A percentile compares a stretch with the other conserved stretches of the same genome.
Conservation (phyloP, 2,113 vertebrate species). For the Burhinus oedicnemus region DNA sequence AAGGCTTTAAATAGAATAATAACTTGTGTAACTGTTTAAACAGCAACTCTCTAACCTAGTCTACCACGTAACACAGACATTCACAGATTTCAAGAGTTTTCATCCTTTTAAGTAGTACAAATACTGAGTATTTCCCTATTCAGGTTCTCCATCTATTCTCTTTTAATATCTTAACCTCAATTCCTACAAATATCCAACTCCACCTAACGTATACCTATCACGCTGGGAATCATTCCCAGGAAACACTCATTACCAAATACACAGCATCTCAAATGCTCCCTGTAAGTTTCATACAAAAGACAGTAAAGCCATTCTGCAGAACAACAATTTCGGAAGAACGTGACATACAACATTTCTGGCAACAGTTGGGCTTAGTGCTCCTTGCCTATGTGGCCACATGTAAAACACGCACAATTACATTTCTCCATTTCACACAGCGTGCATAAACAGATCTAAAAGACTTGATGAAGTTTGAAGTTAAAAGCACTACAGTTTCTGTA, state of each 20-base stretch:
- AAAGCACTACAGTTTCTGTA: not conserved
- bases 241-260: not conserved
- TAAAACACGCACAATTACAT: rapidly evolving
- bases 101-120: not conserved
- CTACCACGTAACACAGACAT: not conserved
- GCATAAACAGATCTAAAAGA: no score
- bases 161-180: not conserved
- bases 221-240: not conserved
- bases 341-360: not conserved
- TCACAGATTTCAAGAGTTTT: not conserved
- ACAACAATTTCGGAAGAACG: not conserved
- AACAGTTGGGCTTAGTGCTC: not conserved
- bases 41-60: not conserved
- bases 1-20: not conserved
- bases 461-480: no score
- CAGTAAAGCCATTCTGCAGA: not conserved
- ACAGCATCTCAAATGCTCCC: not conserved
- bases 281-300: not conserved
- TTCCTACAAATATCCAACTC: not conserved
- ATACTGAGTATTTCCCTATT: not conserved
- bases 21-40: not conserved
- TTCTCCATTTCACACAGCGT: not conserved
- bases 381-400: rapidly evolving
- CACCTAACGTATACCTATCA: not conserved
- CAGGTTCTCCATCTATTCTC: not conserved